Percentiles rank a stretch among this genome's conserved stretches.
phyloP scores from a whole-genome alignment of 2,797 vertebrate species.

The Schizopygopsis pylzovi region DNA sequence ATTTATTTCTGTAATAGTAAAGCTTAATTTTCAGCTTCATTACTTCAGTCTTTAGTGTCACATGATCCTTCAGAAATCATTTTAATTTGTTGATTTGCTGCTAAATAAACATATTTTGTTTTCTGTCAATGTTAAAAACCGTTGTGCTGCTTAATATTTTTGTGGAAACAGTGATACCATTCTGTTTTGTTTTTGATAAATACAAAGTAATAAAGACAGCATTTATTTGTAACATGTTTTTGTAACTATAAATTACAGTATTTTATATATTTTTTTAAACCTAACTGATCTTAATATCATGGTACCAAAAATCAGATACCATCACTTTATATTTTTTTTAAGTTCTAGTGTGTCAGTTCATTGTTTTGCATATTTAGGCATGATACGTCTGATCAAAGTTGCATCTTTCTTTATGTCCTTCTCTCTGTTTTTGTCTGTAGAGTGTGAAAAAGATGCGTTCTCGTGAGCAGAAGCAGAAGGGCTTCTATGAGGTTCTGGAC shows the following conservation, averaged over 20 bases:
- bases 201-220: background rate
- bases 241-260: background rate
- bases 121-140: background rate
- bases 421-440: constrained; percentile 56
- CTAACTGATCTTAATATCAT: background rate
- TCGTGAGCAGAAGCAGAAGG: constrained; percentile 53
- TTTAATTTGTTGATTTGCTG: background rate
- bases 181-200: background rate
- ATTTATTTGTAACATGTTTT: background rate
- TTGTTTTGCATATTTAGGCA: background rate
- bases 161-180: too few relatives aligned
- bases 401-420: too few relatives aligned
- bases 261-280: background rate
- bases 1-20: background rate
- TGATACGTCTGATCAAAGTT: background rate
- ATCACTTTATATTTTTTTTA: background rate
- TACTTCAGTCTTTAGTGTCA: background rate
- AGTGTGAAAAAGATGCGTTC: constrained; percentile 66
- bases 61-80: background rate
- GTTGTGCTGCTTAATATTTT: background rate
- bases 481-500: constrained; percentile 71
- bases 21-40: background rate
- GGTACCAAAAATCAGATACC: background rate
- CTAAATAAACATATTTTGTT: background rate
- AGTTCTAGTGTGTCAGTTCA: too few relatives aligned